Evolutionary conservation across 2,797 vertebrate species (phyloP).

Genomic region (Bradypus variegatus): DNA sequence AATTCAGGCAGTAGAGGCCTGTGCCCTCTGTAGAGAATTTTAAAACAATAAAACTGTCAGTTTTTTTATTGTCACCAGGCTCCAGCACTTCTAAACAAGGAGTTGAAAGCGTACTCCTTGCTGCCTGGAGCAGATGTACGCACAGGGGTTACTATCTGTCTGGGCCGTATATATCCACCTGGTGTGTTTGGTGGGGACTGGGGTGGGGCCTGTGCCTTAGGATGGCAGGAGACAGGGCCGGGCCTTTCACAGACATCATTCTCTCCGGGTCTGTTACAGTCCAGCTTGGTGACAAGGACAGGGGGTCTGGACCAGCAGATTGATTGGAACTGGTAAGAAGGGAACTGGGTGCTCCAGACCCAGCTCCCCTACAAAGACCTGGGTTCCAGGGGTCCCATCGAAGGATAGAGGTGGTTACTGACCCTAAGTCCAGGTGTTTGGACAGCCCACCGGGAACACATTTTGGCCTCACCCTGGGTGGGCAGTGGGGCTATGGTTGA

Average conservation of each 20-base stretch:
- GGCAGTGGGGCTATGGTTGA: neutral
- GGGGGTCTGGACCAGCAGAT: conserved; percentile 89
- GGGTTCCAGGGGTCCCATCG: neutral
- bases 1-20: fast-evolving
- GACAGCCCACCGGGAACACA: neutral
- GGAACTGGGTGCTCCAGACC: neutral
- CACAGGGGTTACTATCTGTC: no score
- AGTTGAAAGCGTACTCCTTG: neutral
- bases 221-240: neutral
- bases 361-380: neutral
- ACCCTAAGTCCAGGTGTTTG: neutral
- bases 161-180: no score
- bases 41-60: neutral
- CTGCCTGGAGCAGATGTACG: no score
- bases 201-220: neutral
- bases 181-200: neutral
- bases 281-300: conserved; percentile 82
- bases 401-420: neutral
- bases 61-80: neutral
- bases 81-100: neutral
- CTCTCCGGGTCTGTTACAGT: conserved; percentile 74
- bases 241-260: neutral
- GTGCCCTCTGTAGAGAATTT: neutral
- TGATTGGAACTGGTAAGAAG: conserved; percentile 94
- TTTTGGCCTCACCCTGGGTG: neutral